Conservation (phyloP, 2,113 vertebrate genomes). For the Ctenodactylus gundi region DNA sequence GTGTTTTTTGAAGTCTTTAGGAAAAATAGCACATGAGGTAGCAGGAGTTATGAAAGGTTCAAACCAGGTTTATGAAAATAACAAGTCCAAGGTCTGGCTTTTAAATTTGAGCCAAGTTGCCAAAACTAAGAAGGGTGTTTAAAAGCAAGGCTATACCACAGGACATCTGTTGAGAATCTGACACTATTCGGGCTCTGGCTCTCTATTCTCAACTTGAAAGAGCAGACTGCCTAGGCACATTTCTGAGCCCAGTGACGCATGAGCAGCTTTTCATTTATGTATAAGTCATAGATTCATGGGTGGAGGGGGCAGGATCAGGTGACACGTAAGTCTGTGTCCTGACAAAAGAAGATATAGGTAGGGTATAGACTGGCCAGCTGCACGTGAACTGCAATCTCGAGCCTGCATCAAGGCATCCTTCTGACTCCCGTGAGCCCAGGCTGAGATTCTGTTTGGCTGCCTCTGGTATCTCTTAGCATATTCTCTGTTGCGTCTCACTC, state of each 20-base stretch:
- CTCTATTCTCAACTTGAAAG: neutral
- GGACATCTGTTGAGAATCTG: neutral
- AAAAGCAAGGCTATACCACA: neutral
- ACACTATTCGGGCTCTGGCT: neutral
- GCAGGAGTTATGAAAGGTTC: neutral
- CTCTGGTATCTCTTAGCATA: neutral
- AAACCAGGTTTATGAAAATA: neutral
- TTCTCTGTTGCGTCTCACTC: neutral
- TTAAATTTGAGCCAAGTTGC: neutral
- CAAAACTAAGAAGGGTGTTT: neutral
- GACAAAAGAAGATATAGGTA: neutral
- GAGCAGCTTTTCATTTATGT: neutral
- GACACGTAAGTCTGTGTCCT: neutral
- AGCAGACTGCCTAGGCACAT: neutral
- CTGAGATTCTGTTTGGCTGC: neutral
- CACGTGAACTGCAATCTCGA: neutral
- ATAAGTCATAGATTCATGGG: neutral
- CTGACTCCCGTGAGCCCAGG: neutral
- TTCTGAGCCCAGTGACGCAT: conserved; percentile 15
- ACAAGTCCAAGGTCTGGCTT: neutral
- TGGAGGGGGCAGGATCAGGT: neutral
- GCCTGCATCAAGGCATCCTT: neutral
- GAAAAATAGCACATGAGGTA: neutral
- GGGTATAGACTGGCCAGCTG: neutral
- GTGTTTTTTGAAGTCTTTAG: neutral